Conservation (phyloP, 2,797 vertebrate genomes). For the Microctenopoma stevenorrisi region DNA sequence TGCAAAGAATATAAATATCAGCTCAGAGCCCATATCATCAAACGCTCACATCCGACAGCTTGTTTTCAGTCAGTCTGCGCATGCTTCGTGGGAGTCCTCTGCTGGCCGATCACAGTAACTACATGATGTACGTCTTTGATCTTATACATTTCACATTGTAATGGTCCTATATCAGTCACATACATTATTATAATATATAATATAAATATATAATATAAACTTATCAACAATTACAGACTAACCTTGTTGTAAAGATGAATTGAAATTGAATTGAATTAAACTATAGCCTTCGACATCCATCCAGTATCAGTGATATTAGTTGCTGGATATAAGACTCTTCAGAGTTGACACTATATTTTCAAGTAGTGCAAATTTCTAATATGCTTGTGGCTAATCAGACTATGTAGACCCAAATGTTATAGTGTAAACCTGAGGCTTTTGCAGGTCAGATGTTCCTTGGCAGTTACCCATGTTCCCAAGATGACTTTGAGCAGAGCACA, state of each 20-base stretch:
- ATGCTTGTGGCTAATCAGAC: no score
- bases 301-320: no score
- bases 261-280: no score
- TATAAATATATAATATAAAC: neutral
- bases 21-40: slow-evolving; percentile 47
- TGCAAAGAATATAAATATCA: slow-evolving; percentile 41
- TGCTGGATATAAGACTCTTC: neutral
- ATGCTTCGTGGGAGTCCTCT: slow-evolving; percentile 48
- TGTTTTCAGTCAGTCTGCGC: slow-evolving; percentile 55
- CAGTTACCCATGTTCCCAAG: neutral
- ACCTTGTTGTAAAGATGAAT: no score
- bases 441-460: neutral
- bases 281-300: no score
- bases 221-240: neutral
- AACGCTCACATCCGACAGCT: slow-evolving; percentile 42
- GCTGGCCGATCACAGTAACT: neutral
- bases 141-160: no score
- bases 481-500: neutral
- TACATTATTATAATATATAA: neutral
- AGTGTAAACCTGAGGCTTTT: neutral
- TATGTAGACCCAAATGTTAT: no score
- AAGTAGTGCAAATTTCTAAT: neutral
- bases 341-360: neutral
- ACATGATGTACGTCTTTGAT: neutral
- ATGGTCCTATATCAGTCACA: no score